phyloP scores from a whole-genome alignment of 1,140 invertebrate genomes.

The Drosophila ercepeae region DNA sequence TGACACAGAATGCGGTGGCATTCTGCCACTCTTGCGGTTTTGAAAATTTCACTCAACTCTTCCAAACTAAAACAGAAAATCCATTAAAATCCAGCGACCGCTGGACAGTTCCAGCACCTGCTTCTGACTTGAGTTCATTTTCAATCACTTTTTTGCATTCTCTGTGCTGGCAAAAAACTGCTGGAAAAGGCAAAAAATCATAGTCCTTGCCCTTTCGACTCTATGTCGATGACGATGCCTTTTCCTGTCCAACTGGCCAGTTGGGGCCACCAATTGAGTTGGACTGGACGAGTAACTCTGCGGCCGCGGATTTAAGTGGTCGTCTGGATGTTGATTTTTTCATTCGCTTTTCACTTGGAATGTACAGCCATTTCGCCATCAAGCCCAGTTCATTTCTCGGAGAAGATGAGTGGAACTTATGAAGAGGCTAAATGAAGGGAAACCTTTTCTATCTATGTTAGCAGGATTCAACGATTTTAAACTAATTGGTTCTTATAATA shows the following conservation, averaged over 20 bases:
- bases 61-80: slow-evolving; percentile 52
- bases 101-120: slow-evolving; percentile 53
- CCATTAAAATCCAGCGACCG: slow-evolving; percentile 67
- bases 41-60: slow-evolving; percentile 19
- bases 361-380: slow-evolving; percentile 33
- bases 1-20: too few relatives aligned
- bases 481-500: slow-evolving; percentile 19
- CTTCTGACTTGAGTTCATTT: slow-evolving; percentile 80
- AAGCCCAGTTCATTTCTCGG: slow-evolving; percentile 63
- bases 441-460: slow-evolving; percentile 29
- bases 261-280: slow-evolving; percentile 8
- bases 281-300: slow-evolving; percentile 7
- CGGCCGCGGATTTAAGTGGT: slow-evolving; percentile 71
- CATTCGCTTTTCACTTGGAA: slow-evolving; percentile 11
- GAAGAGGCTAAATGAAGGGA: slow-evolving; percentile 40
- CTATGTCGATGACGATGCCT: slow-evolving; percentile 27
- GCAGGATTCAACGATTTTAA: slow-evolving; percentile 41
- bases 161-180: slow-evolving; percentile 55
- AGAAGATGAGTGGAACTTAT: slow-evolving; percentile 62
- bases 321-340: slow-evolving; percentile 47
- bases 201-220: slow-evolving; percentile 50
- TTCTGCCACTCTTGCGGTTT: slow-evolving; percentile 23
- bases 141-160: slow-evolving; percentile 79
- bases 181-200: slow-evolving; percentile 54
- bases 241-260: slow-evolving; percentile 7